Conservation (phyloP, 1,140 invertebrate genomes). For the Drosophila takahashii region DNA sequence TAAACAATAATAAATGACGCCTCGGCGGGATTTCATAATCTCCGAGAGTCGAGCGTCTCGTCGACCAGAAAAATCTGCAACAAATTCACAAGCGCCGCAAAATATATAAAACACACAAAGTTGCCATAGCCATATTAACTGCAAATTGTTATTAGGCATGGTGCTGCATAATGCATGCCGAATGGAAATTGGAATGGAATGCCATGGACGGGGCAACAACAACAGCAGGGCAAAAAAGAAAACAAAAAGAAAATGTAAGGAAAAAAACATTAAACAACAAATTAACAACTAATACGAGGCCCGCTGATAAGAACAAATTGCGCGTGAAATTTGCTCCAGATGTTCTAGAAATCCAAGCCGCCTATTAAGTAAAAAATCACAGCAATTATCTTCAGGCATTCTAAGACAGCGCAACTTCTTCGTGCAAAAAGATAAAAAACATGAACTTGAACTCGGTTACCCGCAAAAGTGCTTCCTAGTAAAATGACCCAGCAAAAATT, state of each 20-base stretch:
- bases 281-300: constrained; percentile 6
- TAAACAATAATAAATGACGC: constrained; percentile 33
- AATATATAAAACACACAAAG: neutral
- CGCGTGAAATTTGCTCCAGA: constrained; percentile 19
- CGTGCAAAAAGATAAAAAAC: neutral
- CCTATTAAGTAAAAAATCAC: neutral
- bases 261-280: neutral
- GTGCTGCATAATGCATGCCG: constrained; percentile 13
- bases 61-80: constrained; percentile 1
- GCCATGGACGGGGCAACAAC: neutral
- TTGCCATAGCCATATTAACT: constrained; percentile 9
- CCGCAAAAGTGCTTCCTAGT: constrained; percentile 2
- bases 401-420: neutral
- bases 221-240: no score
- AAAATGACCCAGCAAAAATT: constrained; percentile 10
- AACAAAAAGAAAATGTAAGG: neutral
- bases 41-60: neutral
- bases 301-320: constrained; percentile 29
- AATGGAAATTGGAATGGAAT: constrained; percentile 25
- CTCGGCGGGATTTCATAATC: constrained; percentile 23
- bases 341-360: constrained; percentile 6
- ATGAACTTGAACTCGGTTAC: constrained; percentile 26
- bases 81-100: constrained; percentile 6
- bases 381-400: constrained; percentile 8
- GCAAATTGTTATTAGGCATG: constrained; percentile 18